Base-by-base conservation (phyloP, 2,797 vertebrate species). In the Cottoperca gobio region DNA sequence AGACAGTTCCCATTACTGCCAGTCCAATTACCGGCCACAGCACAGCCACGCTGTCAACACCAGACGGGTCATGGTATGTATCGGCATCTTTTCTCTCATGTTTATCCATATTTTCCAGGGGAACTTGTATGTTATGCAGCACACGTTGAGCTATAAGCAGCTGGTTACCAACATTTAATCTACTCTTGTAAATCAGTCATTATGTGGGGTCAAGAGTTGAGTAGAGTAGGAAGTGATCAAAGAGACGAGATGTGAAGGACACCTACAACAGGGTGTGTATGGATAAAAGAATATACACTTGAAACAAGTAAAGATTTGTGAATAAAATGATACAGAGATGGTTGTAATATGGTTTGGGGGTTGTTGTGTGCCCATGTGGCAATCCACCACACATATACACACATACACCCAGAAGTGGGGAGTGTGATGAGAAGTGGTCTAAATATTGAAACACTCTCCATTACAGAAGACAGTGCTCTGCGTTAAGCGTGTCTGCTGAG, bases 1-100 rank as follows among this genome's bases (percentile, higher is more conserved):
- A 93, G 90, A 91, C 85, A 82, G 82, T 87, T 91, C 85, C 89
- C 86, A 90, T 92, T 92, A 90, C 89, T 89, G 90, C 91, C 92
- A 92, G 81, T 81, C 89, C 87, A 90, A 92, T 93, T 93, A 92
- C 85, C 53, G 63, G 79, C 86, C 88, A 60, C 86, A 89, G 91
- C 65, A 50, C 84, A 87, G 84, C 86, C 89, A 86, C 90, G 81
- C 91, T 91, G 88, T 91, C 90, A 91, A 76, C 85, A 76, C 89
- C 76, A 68, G 50, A 45, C 69, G 21, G 83, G 87, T 80, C 88
- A 87, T 71, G 83, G 55, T 81, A 82, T 75, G 81, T 26, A 73
- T 76, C 71, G 59, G 77, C 72, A 77, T 88, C 67, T 82, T 84
- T 77, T 64, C 78, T 86, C 73, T 82, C 78, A 80, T 83, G 71